Conservation (phyloP, 2,113 vertebrate species). For the Peucedramus taeniatus region DNA sequence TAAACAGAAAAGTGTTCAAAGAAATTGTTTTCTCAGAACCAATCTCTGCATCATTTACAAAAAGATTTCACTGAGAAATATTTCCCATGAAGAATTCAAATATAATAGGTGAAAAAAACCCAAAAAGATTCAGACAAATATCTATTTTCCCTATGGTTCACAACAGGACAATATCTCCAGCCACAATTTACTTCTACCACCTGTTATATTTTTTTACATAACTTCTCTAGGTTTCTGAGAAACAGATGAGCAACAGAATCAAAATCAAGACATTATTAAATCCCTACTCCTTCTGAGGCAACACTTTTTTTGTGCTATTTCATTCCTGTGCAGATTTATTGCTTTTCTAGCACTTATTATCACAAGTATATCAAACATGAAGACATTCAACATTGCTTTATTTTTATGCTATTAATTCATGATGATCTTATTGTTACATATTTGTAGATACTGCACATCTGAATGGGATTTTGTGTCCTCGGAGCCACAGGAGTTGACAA, state of each 20-base stretch:
- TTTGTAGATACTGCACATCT: background rate
- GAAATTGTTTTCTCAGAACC: background rate
- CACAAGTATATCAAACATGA: background rate
- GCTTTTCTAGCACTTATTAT: background rate
- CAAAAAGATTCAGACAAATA: background rate
- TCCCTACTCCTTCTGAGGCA: background rate
- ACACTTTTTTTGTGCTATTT: background rate
- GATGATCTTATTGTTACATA: background rate
- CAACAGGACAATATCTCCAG: background rate
- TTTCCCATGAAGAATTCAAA: background rate
- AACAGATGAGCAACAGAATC: background rate
- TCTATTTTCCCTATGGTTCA: background rate
- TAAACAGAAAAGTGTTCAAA: background rate
- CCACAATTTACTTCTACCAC: background rate
- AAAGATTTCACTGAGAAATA: background rate
- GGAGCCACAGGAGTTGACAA: background rate
- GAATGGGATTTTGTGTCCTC: background rate
- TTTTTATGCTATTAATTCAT: background rate
- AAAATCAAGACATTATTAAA: background rate
- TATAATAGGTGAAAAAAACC: background rate
- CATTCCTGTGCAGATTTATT: background rate
- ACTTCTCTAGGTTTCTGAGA: background rate
- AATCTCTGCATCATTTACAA: background rate
- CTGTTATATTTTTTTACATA: background rate
- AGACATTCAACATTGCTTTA: background rate